phyloP scores from a whole-genome alignment of 2,113 vertebrate genomes.

The Regulus satrapa region DNA sequence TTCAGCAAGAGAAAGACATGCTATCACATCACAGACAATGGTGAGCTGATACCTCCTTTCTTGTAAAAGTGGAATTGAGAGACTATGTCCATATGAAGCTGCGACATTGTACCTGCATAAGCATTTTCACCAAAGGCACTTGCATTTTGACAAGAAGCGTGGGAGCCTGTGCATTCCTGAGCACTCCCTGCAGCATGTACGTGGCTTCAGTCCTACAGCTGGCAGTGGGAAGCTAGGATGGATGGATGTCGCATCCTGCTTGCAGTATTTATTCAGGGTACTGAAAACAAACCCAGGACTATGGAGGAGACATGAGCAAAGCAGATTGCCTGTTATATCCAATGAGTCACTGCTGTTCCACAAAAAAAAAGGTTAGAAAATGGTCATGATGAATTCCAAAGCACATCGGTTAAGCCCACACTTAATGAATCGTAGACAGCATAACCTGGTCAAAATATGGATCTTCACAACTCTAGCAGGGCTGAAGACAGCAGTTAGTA shows the following conservation, averaged over 20 bases:
- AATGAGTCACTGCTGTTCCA: background rate
- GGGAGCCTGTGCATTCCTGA: background rate
- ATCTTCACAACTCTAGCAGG: background rate
- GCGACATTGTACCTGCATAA: background rate
- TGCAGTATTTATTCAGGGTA: background rate
- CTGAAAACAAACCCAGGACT: background rate
- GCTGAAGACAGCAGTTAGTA: background rate
- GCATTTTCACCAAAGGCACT: background rate
- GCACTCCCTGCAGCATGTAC: fast-evolving
- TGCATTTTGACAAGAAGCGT: background rate
- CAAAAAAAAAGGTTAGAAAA: background rate
- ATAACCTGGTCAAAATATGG: background rate
- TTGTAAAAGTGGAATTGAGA: background rate
- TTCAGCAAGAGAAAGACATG: background rate
- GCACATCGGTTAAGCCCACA: background rate
- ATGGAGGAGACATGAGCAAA: background rate
- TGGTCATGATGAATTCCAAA: background rate
- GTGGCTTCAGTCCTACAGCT: background rate
- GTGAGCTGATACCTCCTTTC: background rate
- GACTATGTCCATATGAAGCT: background rate
- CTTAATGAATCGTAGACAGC: background rate
- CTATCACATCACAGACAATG: background rate
- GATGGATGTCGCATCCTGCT: background rate
- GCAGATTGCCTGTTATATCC: background rate
- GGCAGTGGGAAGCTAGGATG: background rate